Base-by-base conservation (phyloP, 2,113 vertebrate genomes). In the Leptodactylus fuscus region DNA sequence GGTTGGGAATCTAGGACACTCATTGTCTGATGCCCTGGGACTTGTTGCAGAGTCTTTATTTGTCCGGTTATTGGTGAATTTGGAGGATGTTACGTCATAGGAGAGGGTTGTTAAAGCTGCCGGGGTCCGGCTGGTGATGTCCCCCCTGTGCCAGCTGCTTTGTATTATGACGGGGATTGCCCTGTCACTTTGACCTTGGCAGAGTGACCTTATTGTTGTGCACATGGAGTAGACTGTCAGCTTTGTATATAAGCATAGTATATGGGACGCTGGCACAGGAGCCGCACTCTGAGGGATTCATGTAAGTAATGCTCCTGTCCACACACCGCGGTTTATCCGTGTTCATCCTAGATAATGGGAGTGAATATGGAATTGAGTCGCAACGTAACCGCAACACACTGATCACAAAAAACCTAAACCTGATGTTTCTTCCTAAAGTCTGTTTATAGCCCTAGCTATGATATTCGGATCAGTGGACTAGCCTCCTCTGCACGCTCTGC, bases 161-260 rank as follows among this genome's bases (percentile, higher is more conserved):
- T 32, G 11, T 62, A 62, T 8, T 15, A 6, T 5, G 1, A 12
- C 1, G 29, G 3, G 13, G 53, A n/a, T 10, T 65, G 55, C 12
- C 78, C 20, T 58, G 36, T 81, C 34, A 27, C 27, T 44, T 5
- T 81, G 78, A 65, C 78, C 58, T 65, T 65, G 78, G 58, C 58
- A 46, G 51, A 1, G 22, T 44, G 58, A 81, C 58, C 58, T 53
- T 44, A 18, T 80, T 44, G 27, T 24, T 8, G 2, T 44, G n/a
- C 5, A 60, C n/a, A n/a, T n/a, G n/a, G n/a, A 6, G 7, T 48
- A 13, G 46, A 48, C 9, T 67, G 32, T 36, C 3, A 36, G 65
- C 65, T 36, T 6, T 27, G 53, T 7, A 6, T 9, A 1, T 58
- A 2, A 18, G 4, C 48, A 16, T 5, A 2, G 3, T 51, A 3